These are phyloP conservation scores for Thripadectes ignobilis DNA, from an alignment of 2,797 vertebrate species.

Conservation along the genomic window DNA sequence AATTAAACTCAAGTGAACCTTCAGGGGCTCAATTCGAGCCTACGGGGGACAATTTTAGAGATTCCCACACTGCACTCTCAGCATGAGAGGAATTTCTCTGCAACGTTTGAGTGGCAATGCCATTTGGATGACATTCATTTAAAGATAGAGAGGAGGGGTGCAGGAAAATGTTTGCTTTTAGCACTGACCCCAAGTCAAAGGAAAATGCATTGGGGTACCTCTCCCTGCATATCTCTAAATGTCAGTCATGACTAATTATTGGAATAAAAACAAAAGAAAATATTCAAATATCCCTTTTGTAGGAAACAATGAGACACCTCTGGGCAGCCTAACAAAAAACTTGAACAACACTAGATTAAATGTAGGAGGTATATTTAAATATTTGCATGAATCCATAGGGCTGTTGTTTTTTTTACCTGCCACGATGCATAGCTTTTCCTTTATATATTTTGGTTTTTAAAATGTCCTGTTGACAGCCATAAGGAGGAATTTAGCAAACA, in stretches of 20 bases:
- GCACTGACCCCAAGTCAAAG: background rate
- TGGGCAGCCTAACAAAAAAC: background rate
- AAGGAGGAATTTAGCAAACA: background rate
- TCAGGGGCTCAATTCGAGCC: background rate
- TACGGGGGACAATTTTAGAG: background rate
- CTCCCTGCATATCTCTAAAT: background rate
- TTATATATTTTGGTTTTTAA: background rate
- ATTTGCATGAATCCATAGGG: background rate
- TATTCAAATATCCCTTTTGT: background rate
- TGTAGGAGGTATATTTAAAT: background rate
- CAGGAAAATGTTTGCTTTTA: background rate
- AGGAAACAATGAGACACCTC: background rate
- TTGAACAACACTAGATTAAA: background rate
- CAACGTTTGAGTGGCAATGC: background rate
- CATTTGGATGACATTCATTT: background rate
- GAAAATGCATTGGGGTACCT: background rate
- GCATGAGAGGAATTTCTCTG: background rate
- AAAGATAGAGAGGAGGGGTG: background rate
- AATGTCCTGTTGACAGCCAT: background rate
- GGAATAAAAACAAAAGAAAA: background rate
- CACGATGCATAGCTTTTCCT: background rate
- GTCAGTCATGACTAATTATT: background rate
- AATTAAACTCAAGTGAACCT: slow-evolving; percentile 54
- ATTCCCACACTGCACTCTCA: background rate
- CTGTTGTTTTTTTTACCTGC: background rate